A percentile compares a stretch with the other conserved stretches of the same genome.
phyloP scores from a whole-genome alignment of 1,140 invertebrate species.

The Thalassaphorura encarpata region DNA sequence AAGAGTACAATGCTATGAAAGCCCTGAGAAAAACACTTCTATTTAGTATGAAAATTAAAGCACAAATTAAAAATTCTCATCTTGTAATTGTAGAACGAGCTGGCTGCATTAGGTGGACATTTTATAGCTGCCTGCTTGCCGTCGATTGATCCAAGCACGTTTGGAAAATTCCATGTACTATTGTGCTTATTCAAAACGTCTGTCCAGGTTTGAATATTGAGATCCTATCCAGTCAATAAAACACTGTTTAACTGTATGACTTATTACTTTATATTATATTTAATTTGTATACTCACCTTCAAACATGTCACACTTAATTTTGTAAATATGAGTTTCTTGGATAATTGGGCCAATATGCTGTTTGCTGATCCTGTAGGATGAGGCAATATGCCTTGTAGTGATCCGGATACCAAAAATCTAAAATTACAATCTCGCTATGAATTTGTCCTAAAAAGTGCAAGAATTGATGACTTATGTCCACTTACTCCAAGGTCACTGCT shows the following conservation, averaged over 20 bases:
- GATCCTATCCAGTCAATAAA: too few relatives aligned
- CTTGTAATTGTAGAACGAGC: slow-evolving; percentile 42
- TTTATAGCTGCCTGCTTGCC: slow-evolving; percentile 35
- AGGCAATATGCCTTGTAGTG: slow-evolving; percentile 9
- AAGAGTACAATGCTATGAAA: slow-evolving; percentile 30
- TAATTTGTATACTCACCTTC: too few relatives aligned
- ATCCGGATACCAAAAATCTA: slow-evolving; percentile 16
- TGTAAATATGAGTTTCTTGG: too few relatives aligned
- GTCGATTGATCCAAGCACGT: slow-evolving; percentile 35
- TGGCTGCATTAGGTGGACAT: slow-evolving; percentile 34
- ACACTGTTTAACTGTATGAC: too few relatives aligned
- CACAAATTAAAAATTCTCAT: too few relatives aligned
- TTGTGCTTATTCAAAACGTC: slow-evolving; percentile 33
- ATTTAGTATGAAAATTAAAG: too few relatives aligned
- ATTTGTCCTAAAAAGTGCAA: too few relatives aligned
- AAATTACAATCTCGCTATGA: too few relatives aligned
- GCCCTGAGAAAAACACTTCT: slow-evolving; percentile 31
- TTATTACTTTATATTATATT: too few relatives aligned
- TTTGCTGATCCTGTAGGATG: slow-evolving; percentile 6
- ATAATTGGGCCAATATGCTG: neutral
- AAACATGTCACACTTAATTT: too few relatives aligned
- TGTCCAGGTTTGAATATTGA: too few relatives aligned
- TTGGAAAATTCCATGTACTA: slow-evolving; percentile 35
- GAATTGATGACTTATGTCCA: neutral
- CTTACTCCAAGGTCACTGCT: slow-evolving; percentile 15